phyloP scores from a whole-genome alignment of 1,140 invertebrate species.

The Venturia canescens region DNA sequence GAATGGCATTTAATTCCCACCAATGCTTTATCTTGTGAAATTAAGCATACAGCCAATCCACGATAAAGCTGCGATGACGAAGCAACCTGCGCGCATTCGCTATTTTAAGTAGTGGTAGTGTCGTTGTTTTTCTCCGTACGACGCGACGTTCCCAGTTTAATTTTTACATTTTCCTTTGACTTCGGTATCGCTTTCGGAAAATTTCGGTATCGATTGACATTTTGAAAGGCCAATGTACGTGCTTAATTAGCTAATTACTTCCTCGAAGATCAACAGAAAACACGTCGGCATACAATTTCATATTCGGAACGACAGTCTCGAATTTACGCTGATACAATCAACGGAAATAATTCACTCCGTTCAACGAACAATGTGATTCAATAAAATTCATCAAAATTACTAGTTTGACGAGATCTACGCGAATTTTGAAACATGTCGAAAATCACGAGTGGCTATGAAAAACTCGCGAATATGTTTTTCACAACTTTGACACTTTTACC shows the following conservation, averaged over 20 bases:
- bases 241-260: too few relatives aligned
- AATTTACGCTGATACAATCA: too few relatives aligned
- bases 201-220: neutral
- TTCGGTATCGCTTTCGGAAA: neutral
- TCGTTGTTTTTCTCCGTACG: neutral
- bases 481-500: constrained; percentile 69
- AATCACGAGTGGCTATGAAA: constrained; percentile 56
- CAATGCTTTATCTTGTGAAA: constrained; percentile 31
- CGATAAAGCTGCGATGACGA: constrained; percentile 20
- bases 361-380: neutral
- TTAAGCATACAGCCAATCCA: constrained; percentile 16
- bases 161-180: neutral
- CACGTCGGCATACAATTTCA: too few relatives aligned
- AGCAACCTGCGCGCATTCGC: neutral
- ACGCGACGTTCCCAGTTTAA: neutral
- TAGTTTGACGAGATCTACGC: neutral
- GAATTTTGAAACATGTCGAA: constrained; percentile 59
- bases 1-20: constrained; percentile 12
- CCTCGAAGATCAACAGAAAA: too few relatives aligned
- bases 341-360: too few relatives aligned
- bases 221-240: too few relatives aligned
- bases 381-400: neutral
- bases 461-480: constrained; percentile 60
- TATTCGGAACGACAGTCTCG: too few relatives aligned
- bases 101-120: neutral